Evolutionary conservation across 2,888 invertebrate genomes (phyloP).

Genomic region (Morinoia aosen): DNA sequence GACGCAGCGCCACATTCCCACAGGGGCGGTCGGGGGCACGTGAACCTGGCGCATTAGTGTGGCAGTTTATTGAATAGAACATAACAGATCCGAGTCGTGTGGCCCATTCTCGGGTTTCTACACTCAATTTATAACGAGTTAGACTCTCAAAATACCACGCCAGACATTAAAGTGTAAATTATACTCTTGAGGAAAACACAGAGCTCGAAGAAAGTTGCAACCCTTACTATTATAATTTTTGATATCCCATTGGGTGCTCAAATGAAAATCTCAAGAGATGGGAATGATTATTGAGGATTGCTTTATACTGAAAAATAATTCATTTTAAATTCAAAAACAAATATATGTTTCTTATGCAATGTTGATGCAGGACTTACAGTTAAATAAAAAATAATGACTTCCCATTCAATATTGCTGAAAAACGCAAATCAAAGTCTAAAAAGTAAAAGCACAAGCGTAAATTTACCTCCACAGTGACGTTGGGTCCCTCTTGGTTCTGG

Average conservation of each 20-base stretch:
- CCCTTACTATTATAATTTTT: no score
- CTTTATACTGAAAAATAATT: not conserved
- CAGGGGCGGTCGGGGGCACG: conserved; percentile 78
- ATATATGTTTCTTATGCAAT: not conserved
- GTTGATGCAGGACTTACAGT: not conserved
- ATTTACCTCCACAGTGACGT: conserved; percentile 71
- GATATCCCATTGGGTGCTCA: not conserved
- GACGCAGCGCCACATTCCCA: conserved; percentile 80
- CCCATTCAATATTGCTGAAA: not conserved
- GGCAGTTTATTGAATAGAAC: not conserved
- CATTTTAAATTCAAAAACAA: not conserved
- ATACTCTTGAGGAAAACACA: no score
- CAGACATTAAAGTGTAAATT: no score
- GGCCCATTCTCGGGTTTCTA: not conserved
- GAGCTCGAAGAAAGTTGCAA: no score
- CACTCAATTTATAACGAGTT: no score
- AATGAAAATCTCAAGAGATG: not conserved
- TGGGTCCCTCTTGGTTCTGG: conserved; percentile 58
- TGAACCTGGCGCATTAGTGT: conserved; percentile 72
- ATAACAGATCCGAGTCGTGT: not conserved
- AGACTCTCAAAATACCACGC: no score
- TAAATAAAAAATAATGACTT: no score
- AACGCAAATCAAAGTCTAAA: not conserved
- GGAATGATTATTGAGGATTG: not conserved
- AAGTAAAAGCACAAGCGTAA: not conserved